These are phyloP conservation scores for Lepus oiostolus DNA, from an alignment of 2,797 vertebrate species.

Conservation along the genomic window DNA sequence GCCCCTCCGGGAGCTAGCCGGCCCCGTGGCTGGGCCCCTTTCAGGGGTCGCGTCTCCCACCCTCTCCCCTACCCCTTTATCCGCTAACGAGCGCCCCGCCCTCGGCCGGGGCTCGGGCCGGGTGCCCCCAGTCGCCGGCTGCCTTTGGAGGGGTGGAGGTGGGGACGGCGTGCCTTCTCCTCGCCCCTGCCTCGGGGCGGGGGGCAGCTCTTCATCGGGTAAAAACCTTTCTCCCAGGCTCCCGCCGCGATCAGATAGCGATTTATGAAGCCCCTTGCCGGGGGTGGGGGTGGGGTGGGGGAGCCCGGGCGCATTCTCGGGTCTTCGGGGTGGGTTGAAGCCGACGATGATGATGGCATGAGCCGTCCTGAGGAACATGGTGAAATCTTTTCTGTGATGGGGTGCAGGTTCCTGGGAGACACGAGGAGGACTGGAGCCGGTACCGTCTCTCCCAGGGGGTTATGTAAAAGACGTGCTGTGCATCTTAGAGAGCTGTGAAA, in stretches of 20 bases:
- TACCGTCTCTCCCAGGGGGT: slow-evolving; percentile 70
- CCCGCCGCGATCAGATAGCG: not conserved
- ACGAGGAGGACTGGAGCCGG: slow-evolving; percentile 48
- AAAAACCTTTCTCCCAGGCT: slow-evolving; percentile 32
- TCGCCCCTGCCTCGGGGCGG: slow-evolving; percentile 44
- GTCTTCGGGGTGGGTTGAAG: slow-evolving; percentile 35
- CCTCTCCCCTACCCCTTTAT: slow-evolving; percentile 41
- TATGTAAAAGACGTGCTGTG: slow-evolving; percentile 75
- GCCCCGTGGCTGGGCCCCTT: not conserved
- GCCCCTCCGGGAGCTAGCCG: slow-evolving; percentile 35
- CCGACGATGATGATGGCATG: slow-evolving; percentile 7
- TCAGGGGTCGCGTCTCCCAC: slow-evolving; percentile 61
- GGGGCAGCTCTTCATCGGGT: slow-evolving; percentile 29
- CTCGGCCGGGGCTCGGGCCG: not conserved
- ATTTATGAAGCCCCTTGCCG: slow-evolving; percentile 21
- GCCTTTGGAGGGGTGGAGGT: slow-evolving; percentile 58
- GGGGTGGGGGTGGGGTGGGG: not conserved
- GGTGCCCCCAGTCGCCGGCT: not conserved
- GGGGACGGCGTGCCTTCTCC: slow-evolving; percentile 26
- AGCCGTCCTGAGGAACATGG: slow-evolving; percentile 41
- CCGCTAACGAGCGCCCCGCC: slow-evolving; percentile 51
- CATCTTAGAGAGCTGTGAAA: slow-evolving; percentile 29
- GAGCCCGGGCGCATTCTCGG: slow-evolving; percentile 50
- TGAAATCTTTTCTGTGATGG: slow-evolving; percentile 56
- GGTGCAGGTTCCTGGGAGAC: slow-evolving; percentile 64